Evolutionary conservation across 2,113 vertebrate genomes (phyloP).

Genomic region (Lepus europaeus): DNA sequence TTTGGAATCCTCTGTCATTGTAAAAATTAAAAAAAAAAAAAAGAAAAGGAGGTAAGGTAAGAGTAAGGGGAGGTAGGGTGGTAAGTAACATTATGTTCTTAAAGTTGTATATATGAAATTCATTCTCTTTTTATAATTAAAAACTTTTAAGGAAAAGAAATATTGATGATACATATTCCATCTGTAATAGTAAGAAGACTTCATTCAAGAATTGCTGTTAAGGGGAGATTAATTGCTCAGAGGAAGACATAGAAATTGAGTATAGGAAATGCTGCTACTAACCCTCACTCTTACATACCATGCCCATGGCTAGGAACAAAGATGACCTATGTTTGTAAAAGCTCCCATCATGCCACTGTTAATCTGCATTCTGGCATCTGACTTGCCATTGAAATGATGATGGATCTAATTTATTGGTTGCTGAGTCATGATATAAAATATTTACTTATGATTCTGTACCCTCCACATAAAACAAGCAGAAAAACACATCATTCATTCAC

Average conservation of each 20-base stretch:
- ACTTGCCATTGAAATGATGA: slow-evolving; percentile 32
- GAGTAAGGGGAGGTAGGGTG: too few species aligned
- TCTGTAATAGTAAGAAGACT: background rate
- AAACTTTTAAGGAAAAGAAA: too few species aligned
- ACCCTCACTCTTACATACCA: background rate
- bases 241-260: background rate
- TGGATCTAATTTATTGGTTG: slow-evolving; percentile 32
- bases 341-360: background rate
- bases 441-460: slow-evolving; percentile 37
- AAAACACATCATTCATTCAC: slow-evolving; percentile 52
- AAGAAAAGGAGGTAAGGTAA: too few species aligned
- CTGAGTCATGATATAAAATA: slow-evolving; percentile 6
- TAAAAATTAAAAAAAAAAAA: too few species aligned
- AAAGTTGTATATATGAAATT: too few species aligned
- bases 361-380: slow-evolving; percentile 6
- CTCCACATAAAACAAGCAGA: background rate
- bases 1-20: too few species aligned
- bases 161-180: background rate
- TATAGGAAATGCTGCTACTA: background rate
- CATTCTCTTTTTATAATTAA: too few species aligned
- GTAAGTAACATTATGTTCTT: too few species aligned
- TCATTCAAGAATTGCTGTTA: background rate
- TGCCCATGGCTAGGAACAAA: slow-evolving; percentile 28
- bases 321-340: slow-evolving; percentile 4
- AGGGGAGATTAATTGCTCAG: background rate